Conservation (phyloP, 2,113 vertebrate genomes). For the Hymenochirus boettgeri region DNA sequence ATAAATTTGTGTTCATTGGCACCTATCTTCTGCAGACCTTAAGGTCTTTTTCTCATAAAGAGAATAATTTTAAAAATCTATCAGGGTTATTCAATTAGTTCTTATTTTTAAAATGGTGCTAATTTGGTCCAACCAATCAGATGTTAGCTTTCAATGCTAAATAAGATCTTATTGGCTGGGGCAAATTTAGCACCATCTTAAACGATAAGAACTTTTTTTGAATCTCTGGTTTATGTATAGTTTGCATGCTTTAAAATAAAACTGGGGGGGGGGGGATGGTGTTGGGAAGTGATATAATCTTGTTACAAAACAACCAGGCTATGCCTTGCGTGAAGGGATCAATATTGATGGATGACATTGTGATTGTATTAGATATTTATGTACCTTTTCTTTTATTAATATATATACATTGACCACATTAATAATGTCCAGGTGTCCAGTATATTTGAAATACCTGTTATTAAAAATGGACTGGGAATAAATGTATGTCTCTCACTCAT, state of each 20-base stretch:
- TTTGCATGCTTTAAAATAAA: slow-evolving; percentile 61
- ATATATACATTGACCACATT: slow-evolving; percentile 43
- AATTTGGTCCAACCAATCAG: no score
- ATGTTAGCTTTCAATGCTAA: no score
- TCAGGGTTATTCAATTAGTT: no score
- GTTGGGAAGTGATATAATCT: slow-evolving; percentile 48
- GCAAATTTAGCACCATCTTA: no score
- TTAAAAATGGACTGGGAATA: no score
- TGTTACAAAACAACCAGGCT: slow-evolving; percentile 45
- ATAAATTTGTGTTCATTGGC: slow-evolving; percentile 46
- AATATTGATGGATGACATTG: slow-evolving; percentile 63
- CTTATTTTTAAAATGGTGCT: no score
- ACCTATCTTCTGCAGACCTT: slow-evolving; percentile 62
- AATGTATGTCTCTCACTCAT: no score
- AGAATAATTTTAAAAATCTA: slow-evolving; percentile 60
- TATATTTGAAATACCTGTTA: no score
- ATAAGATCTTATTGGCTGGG: no score
- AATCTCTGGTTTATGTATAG: slow-evolving; percentile 41
- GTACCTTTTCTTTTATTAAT: slow-evolving; percentile 24
- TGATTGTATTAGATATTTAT: slow-evolving; percentile 69
- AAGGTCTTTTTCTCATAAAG: slow-evolving; percentile 82
- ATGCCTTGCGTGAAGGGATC: slow-evolving; percentile 64
- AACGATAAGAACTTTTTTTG: no score
- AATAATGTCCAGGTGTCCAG: no score
- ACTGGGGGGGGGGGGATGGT: slow-evolving; percentile 46